Base-by-base conservation (phyloP, 2,888 invertebrate genomes). In the Eubasilissa splendida region DNA sequence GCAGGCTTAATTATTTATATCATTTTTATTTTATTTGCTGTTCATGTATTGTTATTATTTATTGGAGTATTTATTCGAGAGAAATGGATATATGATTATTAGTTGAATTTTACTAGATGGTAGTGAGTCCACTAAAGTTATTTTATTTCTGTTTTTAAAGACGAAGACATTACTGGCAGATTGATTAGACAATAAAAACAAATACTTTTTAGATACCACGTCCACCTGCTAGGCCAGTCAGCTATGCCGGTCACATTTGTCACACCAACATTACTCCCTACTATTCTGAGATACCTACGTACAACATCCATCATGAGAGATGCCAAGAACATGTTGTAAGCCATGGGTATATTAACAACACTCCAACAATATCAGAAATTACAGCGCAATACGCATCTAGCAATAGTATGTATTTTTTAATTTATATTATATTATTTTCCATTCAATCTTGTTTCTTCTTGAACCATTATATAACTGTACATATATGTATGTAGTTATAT, bases 311-410 rank as follows among this genome's bases (percentile, higher is more conserved):
- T n/a, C 82, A 65, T 84, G 82, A 82, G 52, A 79, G 80, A 78
- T 85, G 85, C 42, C 86, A 85, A 81, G 82, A 80, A 68, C 63
- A 80, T 9, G 83, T 83, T 14, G 85, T 86, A n/a, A 81, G 87
- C 86, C 76, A 85, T 77, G 85, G 83, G 14, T 83, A 84, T 76
- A 78, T 84, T 50, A 84, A 84, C 70, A 83, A 83, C 31, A 79
- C 82, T 2, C 84, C 83, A 4, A 84, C 83, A 42, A 82, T 83
- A 73, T 88, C 90, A 11, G 89, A 90, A 76, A 85, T 85, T 84
- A 86, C 86, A 83, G 86, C 88, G 82, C 93, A 93, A 86, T 93
- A 93, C 86, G 93, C 93, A 50, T 93, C 93, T 56, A 94, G 93
- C 86, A 92, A 92, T 85, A 92, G 93, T 93, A 85, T 90, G 93